Percentiles rank a stretch among this genome's conserved stretches.
These are phyloP conservation scores for Bombycilla garrulus DNA, from an alignment of 2,113 vertebrate genomes.

Conservation along the genomic window DNA sequence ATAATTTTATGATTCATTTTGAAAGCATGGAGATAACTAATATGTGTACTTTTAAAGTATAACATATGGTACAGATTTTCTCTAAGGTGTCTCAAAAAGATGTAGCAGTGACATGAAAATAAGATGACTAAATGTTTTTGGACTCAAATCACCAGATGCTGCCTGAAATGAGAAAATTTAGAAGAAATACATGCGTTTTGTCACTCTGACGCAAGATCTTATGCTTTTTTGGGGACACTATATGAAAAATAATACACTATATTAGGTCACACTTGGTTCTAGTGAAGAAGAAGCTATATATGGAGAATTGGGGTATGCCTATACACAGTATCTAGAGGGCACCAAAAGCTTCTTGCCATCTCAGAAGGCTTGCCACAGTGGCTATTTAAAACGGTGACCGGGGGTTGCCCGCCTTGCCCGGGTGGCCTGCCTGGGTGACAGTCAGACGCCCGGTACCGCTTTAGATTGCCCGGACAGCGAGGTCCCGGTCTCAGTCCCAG, in stretches of 20 bases:
- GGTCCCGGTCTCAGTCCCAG: no score
- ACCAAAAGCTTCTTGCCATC: background rate
- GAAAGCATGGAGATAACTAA: slow-evolving; percentile 17
- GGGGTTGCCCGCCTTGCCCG: no score
- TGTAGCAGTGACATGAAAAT: background rate
- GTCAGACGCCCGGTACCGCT: no score
- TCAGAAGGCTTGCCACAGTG: background rate
- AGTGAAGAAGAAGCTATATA: background rate
- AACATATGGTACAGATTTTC: slow-evolving; percentile 23
- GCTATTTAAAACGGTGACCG: no score
- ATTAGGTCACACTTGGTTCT: background rate
- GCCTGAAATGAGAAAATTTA: background rate
- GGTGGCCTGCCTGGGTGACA: no score
- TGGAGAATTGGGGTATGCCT: background rate
- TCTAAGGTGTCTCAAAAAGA: background rate
- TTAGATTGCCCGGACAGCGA: no score
- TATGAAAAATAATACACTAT: background rate
- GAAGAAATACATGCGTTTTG: background rate
- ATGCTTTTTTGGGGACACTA: background rate
- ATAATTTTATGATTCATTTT: background rate
- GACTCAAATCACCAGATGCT: background rate
- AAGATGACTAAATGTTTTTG: background rate
- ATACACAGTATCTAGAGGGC: background rate
- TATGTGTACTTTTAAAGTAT: background rate
- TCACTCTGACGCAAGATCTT: background rate